Base-by-base conservation (phyloP, 2,888 invertebrate genomes). In the Acrobeloides nanus region DNA sequence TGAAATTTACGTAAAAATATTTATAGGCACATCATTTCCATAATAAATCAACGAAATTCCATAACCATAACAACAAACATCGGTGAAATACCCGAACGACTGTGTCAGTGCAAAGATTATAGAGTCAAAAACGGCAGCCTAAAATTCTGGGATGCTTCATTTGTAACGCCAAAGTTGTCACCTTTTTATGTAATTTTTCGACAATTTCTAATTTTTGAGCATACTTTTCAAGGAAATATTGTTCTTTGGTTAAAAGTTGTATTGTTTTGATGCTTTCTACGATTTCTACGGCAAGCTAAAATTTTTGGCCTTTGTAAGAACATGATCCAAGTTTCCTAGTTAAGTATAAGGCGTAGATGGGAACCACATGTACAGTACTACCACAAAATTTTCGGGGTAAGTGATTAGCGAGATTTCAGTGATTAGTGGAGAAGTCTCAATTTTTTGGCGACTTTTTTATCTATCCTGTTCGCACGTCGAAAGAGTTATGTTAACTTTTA, bases 231-330 rank as follows among this genome's bases (percentile, higher is more conserved):
- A 65, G 61, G 55, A 77, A 76, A 21, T 59, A 51, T n/a, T 57
- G 47, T 42, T 76, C 76, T 40, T 73, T 62, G 4, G 73, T 73
- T 15, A 77, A 56, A 25, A 76, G 63, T 18, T 76, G 76, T 8
- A 77, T 75, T 3, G 76, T 76, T 43, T 73, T 59, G 1, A 77
- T 74, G 45, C 76, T 76, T 55, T 75, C 76, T 24, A 78, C 68
- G 15, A 74, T 73, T 58, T 78, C 78, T 26, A 74, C 68, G 7
- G 75, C 74, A 24, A 76, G 54, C 72, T 72, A 47, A 41, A 52
- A 8, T 6, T n/a, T n/a, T n/a, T n/a, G n/a, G n/a, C n/a, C n/a
- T n/a, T n/a, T n/a, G n/a, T n/a, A n/a, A n/a, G n/a, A n/a, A n/a
- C n/a, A n/a, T n/a, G n/a, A n/a, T n/a, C n/a, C n/a, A n/a, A n/a